Evolutionary conservation across 2,113 vertebrate species (phyloP), one percentile per base, ranked within the genome.

Genomic region (Acrocephalus kingi): DNA sequence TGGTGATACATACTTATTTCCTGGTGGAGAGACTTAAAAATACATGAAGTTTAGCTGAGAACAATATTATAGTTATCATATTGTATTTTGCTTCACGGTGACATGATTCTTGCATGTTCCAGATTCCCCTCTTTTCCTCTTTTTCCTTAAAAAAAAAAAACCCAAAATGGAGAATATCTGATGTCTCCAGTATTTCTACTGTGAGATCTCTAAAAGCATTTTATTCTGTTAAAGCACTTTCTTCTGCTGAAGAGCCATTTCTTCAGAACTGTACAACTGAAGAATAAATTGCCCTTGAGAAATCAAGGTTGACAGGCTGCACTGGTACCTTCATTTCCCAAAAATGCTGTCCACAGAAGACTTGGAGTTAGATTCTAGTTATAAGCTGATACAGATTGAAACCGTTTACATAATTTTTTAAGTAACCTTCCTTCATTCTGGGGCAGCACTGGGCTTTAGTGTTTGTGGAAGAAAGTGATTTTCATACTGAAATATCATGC

Each of bases 391-490:
- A 41, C 25, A 67, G 41, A n/a, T 9, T 66, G 51, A 77, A 90
- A 10, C 9, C 15, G 43, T 39, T 69, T 30, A 39, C 23, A 20
- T 0, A 30, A 25, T 51, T 68, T 84, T 81, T 52, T 59, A 74
- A 51, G 51, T 28, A 31, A 56, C 23, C 35, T 76, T 58, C 81
- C 52, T 59, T 91, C 58, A 25, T 14, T 61, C 2, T 11, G 35
- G 14, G 28, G 15, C 55, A 74, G 41, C 43, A 41, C n/a, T 62
- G 0, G 0, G 33, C 55, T 69, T 66, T 15, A 33, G 27, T 21
- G 11, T 58, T 49, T 52, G 56, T 58, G 48, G 64, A 62, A 77
- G 51, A 61, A 66, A 69, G 43, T 30, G 10, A 39, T 48, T 33
- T 62, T 66, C 51, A 39, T 49, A 39, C n/a, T 52, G 56, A 90